Evolutionary conservation across 2,888 invertebrate genomes (phyloP).

Genomic region (Rhamphomyia laevipes): DNA sequence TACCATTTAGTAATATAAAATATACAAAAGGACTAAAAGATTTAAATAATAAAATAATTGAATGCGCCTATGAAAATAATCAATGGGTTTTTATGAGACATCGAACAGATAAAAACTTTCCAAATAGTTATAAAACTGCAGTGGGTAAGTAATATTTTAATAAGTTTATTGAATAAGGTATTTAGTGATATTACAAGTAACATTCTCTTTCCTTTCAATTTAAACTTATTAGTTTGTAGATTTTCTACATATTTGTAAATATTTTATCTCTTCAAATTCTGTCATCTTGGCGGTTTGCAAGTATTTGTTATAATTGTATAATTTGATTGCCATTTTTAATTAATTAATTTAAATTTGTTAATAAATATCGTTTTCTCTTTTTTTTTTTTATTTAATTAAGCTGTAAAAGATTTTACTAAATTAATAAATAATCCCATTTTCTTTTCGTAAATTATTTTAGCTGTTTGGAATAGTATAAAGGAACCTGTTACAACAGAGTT

Average conservation of each 20-base stretch:
- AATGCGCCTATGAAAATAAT: conserved; percentile 73
- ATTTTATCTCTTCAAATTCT: background rate
- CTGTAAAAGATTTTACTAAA: background rate
- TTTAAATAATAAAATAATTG: conserved; percentile 87
- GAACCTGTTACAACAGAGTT: conserved; percentile 76
- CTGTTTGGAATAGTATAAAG: conserved; percentile 70
- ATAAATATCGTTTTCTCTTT: too few relatives aligned
- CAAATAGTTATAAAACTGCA: conserved; percentile 83
- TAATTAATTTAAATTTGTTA: too few relatives aligned
- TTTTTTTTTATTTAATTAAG: too few relatives aligned
- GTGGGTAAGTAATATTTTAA: conserved; percentile 40
- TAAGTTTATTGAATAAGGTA: background rate
- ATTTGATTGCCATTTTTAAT: background rate
- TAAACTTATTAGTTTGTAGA: too few relatives aligned
- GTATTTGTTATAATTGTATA: background rate
- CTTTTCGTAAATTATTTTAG: conserved; percentile 38
- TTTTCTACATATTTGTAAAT: background rate
- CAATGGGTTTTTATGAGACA: conserved; percentile 92
- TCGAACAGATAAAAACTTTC: conserved; percentile 91
- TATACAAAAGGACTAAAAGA: conserved; percentile 66
- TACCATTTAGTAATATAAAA: conserved; percentile 62
- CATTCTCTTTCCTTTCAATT: too few relatives aligned
- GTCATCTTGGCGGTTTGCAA: too few relatives aligned
- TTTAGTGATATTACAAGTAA: too few relatives aligned
- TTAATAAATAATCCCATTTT: background rate